These are phyloP conservation scores for Rhagologus leucostigma DNA, from an alignment of 2,113 vertebrate species.

Conservation along the genomic window DNA sequence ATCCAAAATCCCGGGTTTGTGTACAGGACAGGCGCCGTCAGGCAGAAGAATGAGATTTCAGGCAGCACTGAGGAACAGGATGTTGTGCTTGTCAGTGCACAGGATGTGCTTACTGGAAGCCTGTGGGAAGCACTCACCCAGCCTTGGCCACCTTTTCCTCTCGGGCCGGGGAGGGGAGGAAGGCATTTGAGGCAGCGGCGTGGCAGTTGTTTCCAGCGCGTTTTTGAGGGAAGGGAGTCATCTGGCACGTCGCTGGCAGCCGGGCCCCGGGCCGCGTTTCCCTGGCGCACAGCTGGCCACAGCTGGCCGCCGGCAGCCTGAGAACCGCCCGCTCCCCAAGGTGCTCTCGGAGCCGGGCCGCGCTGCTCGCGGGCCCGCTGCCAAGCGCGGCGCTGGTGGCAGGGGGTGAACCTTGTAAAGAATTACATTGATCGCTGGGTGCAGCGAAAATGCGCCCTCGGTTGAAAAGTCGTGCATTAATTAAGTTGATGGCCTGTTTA, in stretches of 20 bases:
- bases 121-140: not conserved
- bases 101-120: not conserved
- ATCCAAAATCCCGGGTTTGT: not conserved
- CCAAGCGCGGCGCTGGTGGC: constrained; percentile 4
- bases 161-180: not conserved
- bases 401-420: not conserved
- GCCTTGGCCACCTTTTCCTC: not conserved
- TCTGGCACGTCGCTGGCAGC: not conserved
- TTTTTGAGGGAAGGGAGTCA: not conserved
- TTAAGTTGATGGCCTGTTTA: constrained; percentile 22
- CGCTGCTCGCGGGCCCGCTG: not conserved
- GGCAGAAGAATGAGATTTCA: not conserved
- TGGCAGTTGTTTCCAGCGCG: not conserved
- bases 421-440: not conserved
- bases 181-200: not conserved
- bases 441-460: not conserved
- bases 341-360: constrained; percentile 56
- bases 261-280: not conserved
- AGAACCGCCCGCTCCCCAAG: constrained; percentile 51
- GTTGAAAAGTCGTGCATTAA: constrained; percentile 10
- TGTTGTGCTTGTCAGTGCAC: not conserved
- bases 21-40: not conserved
- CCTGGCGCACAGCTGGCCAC: constrained; percentile 66
- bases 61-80: not conserved
- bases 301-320: constrained; percentile 71